Percentiles rank a stretch among this genome's conserved stretches.
Evolutionary conservation across 2,113 vertebrate genomes (phyloP).

Genomic region (Equus przewalskii): DNA sequence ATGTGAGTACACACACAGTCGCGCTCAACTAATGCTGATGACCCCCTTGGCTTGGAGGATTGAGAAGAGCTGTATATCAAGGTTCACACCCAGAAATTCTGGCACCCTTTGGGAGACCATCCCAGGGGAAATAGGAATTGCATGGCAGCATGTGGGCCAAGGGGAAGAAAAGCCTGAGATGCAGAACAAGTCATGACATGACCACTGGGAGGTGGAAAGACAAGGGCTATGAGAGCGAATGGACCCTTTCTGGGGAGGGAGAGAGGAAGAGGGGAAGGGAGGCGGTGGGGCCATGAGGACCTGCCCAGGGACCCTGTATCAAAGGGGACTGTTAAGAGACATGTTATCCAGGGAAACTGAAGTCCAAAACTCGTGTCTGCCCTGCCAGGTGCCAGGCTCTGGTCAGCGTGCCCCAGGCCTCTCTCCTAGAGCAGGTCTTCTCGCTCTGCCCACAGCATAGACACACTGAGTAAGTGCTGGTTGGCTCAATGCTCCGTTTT

Average conservation of each 20-base stretch:
- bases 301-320: not conserved
- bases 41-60: too few relatives aligned
- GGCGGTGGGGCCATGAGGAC: not conserved
- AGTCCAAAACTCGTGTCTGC: fast-evolving
- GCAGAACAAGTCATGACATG: not conserved
- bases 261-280: not conserved
- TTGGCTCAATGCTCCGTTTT: not conserved
- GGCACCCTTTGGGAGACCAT: not conserved
- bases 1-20: fast-evolving
- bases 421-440: too few relatives aligned
- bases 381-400: not conserved
- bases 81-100: not conserved
- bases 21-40: not conserved
- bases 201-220: not conserved
- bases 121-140: not conserved
- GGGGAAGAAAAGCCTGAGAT: not conserved
- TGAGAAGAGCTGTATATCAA: not conserved
- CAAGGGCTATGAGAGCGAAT: not conserved
- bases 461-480: not conserved
- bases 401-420: not conserved
- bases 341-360: not conserved
- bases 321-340: not conserved
- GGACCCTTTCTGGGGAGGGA: too few relatives aligned
- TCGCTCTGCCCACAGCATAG: fast-evolving
- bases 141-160: not conserved